Evolutionary conservation across 2,113 vertebrate genomes (phyloP).

Genomic region (Hystrix cristata): DNA sequence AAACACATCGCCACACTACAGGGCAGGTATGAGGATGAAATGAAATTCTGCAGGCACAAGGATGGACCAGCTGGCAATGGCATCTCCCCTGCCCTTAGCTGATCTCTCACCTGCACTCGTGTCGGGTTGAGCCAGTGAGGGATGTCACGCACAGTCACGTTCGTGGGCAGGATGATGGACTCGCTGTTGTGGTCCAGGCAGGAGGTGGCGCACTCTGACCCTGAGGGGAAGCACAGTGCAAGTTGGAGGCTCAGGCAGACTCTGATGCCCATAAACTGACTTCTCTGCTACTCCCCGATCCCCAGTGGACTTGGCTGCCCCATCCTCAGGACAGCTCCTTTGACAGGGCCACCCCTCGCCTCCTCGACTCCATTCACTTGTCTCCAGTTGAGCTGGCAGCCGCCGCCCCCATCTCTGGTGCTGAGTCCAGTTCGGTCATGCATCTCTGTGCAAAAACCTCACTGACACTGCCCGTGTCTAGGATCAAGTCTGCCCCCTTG

Average conservation of each 20-base stretch:
- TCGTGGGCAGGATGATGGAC: slow-evolving; percentile 94
- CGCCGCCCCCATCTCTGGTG: rapidly evolving
- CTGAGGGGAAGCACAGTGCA: slow-evolving; percentile 85
- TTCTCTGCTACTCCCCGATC: background rate
- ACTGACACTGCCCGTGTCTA: background rate
- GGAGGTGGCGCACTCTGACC: slow-evolving; percentile 94
- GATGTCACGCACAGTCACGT: slow-evolving; percentile 92
- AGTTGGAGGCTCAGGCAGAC: background rate
- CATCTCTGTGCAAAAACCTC: background rate
- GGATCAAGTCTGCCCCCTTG: background rate
- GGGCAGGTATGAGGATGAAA: too few relatives aligned
- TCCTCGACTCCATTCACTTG: background rate
- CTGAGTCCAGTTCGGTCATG: background rate
- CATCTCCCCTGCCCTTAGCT: background rate
- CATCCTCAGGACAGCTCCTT: background rate
- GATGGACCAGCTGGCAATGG: rapidly evolving
- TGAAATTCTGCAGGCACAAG: background rate
- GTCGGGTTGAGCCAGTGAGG: slow-evolving; percentile 97
- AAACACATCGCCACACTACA: background rate
- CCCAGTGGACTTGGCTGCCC: too few relatives aligned
- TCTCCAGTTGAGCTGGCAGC: background rate
- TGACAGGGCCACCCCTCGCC: background rate
- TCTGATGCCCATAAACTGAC: background rate
- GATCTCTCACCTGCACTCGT: slow-evolving; percentile 94
- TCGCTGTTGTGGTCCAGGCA: slow-evolving; percentile 95